Evolutionary conservation across 23 tunicate genomes (phyloP).

Genomic region (Halocynthia aurantium): DNA sequence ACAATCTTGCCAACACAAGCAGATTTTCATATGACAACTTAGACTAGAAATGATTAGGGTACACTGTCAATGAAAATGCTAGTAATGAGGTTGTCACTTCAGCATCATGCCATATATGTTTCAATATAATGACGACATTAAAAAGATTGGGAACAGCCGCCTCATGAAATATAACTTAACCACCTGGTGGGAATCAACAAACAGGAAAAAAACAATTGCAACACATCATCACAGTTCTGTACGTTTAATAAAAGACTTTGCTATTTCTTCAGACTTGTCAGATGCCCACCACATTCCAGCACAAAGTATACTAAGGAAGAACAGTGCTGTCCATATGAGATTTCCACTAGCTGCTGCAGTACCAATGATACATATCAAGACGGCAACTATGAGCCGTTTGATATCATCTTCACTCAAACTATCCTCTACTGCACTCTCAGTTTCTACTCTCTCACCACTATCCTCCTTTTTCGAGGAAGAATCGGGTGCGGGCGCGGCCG

Average conservation of each 20-base stretch:
- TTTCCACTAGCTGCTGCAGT: constrained; percentile 89
- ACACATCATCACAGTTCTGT: constrained; percentile 5
- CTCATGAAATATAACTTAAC: neutral
- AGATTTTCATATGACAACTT: no score
- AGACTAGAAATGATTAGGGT: no score
- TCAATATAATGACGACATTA: neutral
- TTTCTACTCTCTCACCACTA: constrained; percentile 23
- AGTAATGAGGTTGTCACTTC: neutral
- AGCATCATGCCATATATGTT: neutral
- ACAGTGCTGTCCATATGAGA: constrained; percentile 82
- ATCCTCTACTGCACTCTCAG: constrained; percentile 28
- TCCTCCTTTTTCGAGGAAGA: constrained; percentile 32
- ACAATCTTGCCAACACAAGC: no score
- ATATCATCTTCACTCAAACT: constrained; percentile 68
- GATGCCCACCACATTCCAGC: constrained; percentile 91
- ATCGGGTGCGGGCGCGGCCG: constrained; percentile 1
- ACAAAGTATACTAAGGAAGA: constrained; percentile 55
- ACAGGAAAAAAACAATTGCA: neutral
- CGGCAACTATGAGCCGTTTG: constrained; percentile 63
- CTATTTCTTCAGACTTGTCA: constrained; percentile 74
- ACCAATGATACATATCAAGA: constrained; percentile 88
- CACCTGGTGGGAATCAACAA: neutral
- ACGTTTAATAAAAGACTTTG: constrained; percentile 27
- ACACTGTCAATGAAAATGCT: no score
- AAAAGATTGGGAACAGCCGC: neutral